phyloP scores from a whole-genome alignment of 2,113 vertebrate species.

The Rhinolophus ferrumequinum region DNA sequence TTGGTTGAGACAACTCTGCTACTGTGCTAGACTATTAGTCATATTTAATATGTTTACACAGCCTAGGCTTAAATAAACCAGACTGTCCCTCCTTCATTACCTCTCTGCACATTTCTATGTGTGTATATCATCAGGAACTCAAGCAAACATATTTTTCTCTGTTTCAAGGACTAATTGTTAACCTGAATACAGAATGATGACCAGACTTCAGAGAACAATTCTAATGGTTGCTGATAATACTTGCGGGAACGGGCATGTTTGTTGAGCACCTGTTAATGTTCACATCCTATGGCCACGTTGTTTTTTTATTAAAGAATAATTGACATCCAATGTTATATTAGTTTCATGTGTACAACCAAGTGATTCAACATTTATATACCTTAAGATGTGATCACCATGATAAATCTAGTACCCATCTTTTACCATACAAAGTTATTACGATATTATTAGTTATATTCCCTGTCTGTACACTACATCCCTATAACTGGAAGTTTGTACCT shows the following conservation, averaged over 20 bases:
- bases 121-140: not conserved
- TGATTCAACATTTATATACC: not conserved
- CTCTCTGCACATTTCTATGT: not conserved
- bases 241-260: not conserved
- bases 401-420: not conserved
- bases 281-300: not conserved
- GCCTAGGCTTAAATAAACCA: not conserved
- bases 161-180: slow-evolving; percentile 35
- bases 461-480: not conserved
- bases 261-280: slow-evolving; percentile 55
- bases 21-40: not conserved
- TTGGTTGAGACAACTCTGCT: not conserved
- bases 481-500: not conserved
- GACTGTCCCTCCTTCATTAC: not conserved
- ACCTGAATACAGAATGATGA: slow-evolving; percentile 46
- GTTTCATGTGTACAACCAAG: not conserved
- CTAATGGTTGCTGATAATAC: not conserved
- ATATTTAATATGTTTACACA: not conserved
- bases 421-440: not conserved
- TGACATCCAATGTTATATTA: not conserved
- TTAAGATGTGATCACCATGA: not conserved
- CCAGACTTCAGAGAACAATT: slow-evolving; percentile 11
- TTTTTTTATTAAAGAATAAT: not conserved
- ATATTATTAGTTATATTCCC: not conserved
- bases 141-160: not conserved